Percentiles rank a stretch among this genome's conserved stretches.
phyloP scores from a whole-genome alignment of 2,113 vertebrate species.

The Budorcas taxicolor region DNA sequence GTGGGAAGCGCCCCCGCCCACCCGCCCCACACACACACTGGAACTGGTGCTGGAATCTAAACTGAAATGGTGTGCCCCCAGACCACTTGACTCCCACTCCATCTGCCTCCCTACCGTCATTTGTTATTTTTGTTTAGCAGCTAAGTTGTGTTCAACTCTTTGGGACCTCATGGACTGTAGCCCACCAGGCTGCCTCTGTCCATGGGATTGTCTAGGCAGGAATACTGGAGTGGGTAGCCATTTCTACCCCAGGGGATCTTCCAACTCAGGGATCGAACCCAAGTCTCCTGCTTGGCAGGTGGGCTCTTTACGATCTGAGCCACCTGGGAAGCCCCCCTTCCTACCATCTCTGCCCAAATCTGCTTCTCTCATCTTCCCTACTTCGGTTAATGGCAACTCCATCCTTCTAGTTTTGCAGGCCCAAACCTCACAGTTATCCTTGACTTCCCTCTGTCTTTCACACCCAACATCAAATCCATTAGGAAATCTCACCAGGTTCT shows the following conservation, averaged over 20 bases:
- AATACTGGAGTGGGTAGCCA: not conserved
- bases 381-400: not conserved
- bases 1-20: fast-evolving
- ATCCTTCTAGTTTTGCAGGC: not conserved
- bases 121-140: not conserved
- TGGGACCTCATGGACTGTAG: not conserved
- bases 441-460: not conserved
- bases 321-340: not conserved
- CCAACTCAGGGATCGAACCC: not conserved
- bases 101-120: fast-evolving
- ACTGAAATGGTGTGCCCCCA: not conserved
- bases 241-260: not conserved
- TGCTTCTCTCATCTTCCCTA: not conserved
- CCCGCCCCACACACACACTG: too few relatives aligned
- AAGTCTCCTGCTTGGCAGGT: not conserved
- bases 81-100: not conserved
- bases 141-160: not conserved
- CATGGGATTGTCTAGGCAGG: not conserved
- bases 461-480: not conserved
- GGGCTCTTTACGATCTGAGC: not conserved
- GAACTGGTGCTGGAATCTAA: not conserved
- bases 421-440: not conserved
- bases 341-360: not conserved
- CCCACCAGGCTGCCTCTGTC: not conserved
- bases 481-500: not conserved